These are phyloP conservation scores for Hassar affinis DNA, from an alignment of 2,113 vertebrate species.

Conservation along the genomic window DNA sequence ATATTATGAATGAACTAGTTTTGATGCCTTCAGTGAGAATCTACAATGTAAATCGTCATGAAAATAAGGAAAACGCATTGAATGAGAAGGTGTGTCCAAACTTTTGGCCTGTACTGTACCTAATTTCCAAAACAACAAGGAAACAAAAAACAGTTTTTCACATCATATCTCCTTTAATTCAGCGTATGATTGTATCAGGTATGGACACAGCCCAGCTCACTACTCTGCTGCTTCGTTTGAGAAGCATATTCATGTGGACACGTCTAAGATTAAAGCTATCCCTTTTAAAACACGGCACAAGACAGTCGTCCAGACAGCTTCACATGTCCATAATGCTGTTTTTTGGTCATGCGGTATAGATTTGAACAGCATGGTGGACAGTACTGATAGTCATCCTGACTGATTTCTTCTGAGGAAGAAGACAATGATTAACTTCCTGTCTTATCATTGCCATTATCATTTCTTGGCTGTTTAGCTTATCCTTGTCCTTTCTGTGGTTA, in stretches of 20 bases:
- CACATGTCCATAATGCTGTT: not conserved
- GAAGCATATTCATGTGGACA: not conserved
- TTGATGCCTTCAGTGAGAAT: too few relatives aligned
- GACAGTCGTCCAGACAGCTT: not conserved
- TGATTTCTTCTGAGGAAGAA: not conserved
- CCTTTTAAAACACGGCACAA: not conserved
- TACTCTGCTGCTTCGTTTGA: not conserved
- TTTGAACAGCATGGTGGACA: not conserved
- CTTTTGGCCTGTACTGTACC: too few relatives aligned
- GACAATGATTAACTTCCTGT: not conserved
- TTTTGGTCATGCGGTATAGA: not conserved
- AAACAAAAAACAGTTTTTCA: too few relatives aligned
- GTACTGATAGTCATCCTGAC: not conserved
- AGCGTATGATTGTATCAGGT: not conserved
- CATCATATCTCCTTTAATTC: too few relatives aligned
- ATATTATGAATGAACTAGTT: too few relatives aligned
- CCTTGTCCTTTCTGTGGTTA: not conserved
- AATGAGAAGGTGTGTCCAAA: too few relatives aligned
- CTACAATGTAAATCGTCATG: too few relatives aligned
- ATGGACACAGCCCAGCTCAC: not conserved
- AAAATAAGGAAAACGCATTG: too few relatives aligned
- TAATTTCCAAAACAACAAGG: too few relatives aligned
- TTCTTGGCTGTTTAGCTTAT: not conserved
- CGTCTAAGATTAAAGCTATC: not conserved
- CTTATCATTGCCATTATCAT: not conserved